Evolutionary conservation across 2,113 vertebrate species (phyloP).

Genomic region (Gasterosteus nipponicus): DNA sequence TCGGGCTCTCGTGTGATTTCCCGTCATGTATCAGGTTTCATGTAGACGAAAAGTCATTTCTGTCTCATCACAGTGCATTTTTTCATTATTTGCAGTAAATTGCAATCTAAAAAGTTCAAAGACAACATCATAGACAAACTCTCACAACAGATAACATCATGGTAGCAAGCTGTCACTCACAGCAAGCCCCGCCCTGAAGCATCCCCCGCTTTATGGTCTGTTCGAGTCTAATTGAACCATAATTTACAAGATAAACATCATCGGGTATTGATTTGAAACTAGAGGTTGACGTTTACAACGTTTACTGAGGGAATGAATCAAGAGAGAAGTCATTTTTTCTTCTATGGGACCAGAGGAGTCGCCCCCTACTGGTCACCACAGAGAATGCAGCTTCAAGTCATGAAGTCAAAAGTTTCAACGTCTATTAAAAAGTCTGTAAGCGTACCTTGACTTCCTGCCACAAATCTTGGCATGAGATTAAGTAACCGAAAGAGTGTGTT

Average conservation of each 20-base stretch:
- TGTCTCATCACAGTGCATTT: background rate
- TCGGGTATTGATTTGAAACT: too few species aligned
- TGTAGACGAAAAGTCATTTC: too few species aligned
- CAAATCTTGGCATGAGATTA: conserved; percentile 26
- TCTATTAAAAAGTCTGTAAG: background rate
- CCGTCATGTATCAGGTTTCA: background rate
- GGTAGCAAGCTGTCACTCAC: background rate
- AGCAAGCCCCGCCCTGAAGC: background rate
- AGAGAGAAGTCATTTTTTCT: background rate
- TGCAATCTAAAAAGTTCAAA: background rate
- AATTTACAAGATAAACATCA: too few species aligned
- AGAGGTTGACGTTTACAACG: too few species aligned
- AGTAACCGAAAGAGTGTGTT: conserved; percentile 25
- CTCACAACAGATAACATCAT: too few species aligned
- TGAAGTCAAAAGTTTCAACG: background rate
- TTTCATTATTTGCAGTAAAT: conserved; percentile 16
- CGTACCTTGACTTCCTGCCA: conserved; percentile 7
- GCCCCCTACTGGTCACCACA: too few species aligned
- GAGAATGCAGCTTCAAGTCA: too few species aligned
- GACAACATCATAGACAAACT: background rate
- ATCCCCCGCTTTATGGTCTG: background rate
- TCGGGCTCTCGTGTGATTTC: background rate
- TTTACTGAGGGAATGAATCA: too few species aligned
- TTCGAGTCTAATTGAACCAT: background rate
- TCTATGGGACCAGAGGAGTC: background rate